Conservation (phyloP, 64 coral and sea anemone species). For the Actinia tenebrosa region DNA sequence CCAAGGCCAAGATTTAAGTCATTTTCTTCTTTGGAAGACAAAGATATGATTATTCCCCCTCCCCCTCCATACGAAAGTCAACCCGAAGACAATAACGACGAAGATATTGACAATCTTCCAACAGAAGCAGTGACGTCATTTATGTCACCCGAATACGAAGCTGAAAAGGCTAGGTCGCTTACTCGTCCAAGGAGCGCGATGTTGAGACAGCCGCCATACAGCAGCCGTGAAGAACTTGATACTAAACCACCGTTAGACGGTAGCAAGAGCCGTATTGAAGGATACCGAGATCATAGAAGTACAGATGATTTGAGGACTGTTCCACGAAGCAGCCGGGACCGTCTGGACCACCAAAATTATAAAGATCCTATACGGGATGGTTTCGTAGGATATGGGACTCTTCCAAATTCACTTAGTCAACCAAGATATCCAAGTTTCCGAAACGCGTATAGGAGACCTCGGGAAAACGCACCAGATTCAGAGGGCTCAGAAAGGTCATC, state of each 20-base stretch:
- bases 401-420: conserved; percentile 10
- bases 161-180: conserved; percentile 19
- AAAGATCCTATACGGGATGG: conserved; percentile 1
- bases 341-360: not conserved
- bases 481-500: conserved; percentile 64
- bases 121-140: conserved; percentile 77
- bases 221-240: not conserved
- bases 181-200: not conserved
- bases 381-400: not conserved
- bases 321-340: conserved; percentile 13
- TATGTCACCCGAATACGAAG: conserved; percentile 68
- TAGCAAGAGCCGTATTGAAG: not conserved
- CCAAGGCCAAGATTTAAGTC: conserved; percentile 19
- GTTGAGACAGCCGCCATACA: not conserved
- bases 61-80: conserved; percentile 22
- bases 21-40: conserved; percentile 17
- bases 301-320: conserved; percentile 33
- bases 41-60: not conserved
- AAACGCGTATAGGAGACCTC: conserved; percentile 22
- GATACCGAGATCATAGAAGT: conserved; percentile 10
- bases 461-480: conserved; percentile 38
- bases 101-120: conserved; percentile 30
- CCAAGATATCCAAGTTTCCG: conserved; percentile 57
- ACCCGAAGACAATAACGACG: conserved; percentile 16
- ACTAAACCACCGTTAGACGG: not conserved